Base-by-base conservation (phyloP, 2,797 vertebrate genomes). In the Pelochelys cantorii region DNA sequence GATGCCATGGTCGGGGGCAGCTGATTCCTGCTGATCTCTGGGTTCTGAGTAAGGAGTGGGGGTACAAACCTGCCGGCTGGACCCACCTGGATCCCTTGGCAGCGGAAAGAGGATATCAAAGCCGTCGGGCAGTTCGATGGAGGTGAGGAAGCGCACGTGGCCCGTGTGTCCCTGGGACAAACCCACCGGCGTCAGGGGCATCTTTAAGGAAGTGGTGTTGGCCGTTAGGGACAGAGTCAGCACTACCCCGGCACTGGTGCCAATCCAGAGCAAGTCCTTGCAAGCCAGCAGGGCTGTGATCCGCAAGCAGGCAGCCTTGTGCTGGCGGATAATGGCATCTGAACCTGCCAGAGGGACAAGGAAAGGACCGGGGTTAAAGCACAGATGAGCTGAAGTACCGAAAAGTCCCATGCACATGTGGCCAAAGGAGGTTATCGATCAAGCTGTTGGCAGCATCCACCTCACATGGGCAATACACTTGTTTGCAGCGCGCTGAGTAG, bases 291-390 rank as follows among this genome's bases (percentile, higher is more conserved):
- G 98, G 1, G 99, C 99, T 0, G 99, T 99, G 98, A 99, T 99
- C 88, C 99, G 98, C 95, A 99, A 97, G 95, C 99, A 99, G n/a
- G 99, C 99, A 0, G 99, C 99, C 94, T 99, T 99, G 98, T 99
- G 99, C 97, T 99, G 99, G 81, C 99, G 98, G 97, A 99, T 99
- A 81, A 99, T 99, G 27, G 99, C 99, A 17, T 99, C 99, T 0
- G 99, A 99, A 65, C 99, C 99, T 99, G 95, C 86, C 54, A 48
- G 34, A 53, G 79, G 83, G 56, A 56, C 34, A 22, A 48, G 6
- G 18, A 90, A 11, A 82, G 29, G 37, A 7, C 3, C 6, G 18
- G 2, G 3, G 9, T 25, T 37, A 68, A 15, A 20, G 27, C 74
- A 75, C 5, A 15, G 74, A 25, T 27, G 25, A 37, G n/a, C 20